Percentiles rank a stretch among this genome's conserved stretches.
Conservation (phyloP, 2,113 vertebrate species). For the Panthera tigris region DNA sequence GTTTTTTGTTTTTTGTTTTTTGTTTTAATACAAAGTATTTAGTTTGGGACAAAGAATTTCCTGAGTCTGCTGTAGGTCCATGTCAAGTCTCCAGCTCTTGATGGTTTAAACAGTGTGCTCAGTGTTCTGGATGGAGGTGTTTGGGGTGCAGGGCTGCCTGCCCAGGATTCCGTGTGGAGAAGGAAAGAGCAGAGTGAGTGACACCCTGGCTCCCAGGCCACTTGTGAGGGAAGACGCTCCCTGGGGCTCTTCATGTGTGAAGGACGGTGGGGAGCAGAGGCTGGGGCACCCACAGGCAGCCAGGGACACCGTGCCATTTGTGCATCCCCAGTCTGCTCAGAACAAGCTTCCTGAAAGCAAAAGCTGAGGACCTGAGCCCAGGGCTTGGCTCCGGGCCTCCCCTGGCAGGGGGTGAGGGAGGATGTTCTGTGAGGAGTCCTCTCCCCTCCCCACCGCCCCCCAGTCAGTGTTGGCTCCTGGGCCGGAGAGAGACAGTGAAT, state of each 20-base stretch:
- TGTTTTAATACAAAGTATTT: not conserved
- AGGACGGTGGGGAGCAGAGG: not conserved
- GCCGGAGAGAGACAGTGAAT: not conserved
- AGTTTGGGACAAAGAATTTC: not conserved
- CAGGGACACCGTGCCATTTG: not conserved
- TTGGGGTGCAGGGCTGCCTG: not conserved
- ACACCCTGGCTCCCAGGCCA: not conserved
- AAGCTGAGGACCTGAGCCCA: not conserved
- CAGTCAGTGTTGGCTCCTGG: not conserved
- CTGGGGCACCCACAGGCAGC: not conserved
- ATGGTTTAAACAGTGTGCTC: not conserved
- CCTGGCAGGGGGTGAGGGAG: not conserved
- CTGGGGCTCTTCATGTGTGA: not conserved
- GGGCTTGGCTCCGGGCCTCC: not conserved
- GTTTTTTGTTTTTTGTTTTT: too few relatives aligned
- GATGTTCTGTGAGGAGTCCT: not conserved
- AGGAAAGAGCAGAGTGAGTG: not conserved
- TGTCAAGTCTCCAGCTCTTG: not conserved
- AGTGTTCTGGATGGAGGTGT: not conserved
- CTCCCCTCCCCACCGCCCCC: not conserved
- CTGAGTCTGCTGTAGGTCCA: not conserved
- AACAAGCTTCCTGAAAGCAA: not conserved
- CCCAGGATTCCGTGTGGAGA: not conserved
- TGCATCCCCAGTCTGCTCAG: not conserved
- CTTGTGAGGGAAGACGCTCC: not conserved